Evolutionary conservation across 2,113 vertebrate genomes (phyloP).

Genomic region (Orientallactaga bullata): DNA sequence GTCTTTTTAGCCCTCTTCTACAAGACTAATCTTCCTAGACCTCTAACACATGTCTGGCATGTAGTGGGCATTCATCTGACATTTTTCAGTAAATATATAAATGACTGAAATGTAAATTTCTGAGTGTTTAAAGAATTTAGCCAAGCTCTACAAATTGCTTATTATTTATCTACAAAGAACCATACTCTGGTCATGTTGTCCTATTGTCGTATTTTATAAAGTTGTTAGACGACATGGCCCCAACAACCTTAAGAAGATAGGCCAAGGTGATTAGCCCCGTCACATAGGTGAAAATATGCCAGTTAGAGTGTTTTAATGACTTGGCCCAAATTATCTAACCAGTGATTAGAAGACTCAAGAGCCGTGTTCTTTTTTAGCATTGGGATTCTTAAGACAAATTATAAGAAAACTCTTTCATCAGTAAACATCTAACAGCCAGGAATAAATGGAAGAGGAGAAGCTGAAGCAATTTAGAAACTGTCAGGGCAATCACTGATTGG

Average conservation of each 20-base stretch:
- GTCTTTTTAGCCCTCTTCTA: neutral
- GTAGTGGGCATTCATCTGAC: neutral
- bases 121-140: neutral
- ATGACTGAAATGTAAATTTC: neutral
- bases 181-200: neutral
- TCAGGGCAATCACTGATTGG: slow-evolving; percentile 67
- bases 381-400: slow-evolving; percentile 57
- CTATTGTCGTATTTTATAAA: neutral
- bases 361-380: slow-evolving; percentile 26
- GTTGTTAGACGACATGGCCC: neutral
- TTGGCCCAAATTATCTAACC: neutral
- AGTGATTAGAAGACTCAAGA: neutral
- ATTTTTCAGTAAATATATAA: neutral
- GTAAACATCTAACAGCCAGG: slow-evolving; percentile 69
- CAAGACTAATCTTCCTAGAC: neutral
- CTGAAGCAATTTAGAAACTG: slow-evolving; percentile 75
- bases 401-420: slow-evolving; percentile 60
- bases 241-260: neutral
- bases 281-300: neutral
- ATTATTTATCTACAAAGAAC: slow-evolving; percentile 43
- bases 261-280: neutral
- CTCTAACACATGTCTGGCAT: neutral
- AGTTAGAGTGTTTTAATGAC: neutral
- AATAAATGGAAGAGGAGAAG: slow-evolving; percentile 61
- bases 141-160: neutral